These are phyloP conservation scores for Drosophila teissieri DNA, from an alignment of 1,140 invertebrate species.

Conservation along the genomic window DNA sequence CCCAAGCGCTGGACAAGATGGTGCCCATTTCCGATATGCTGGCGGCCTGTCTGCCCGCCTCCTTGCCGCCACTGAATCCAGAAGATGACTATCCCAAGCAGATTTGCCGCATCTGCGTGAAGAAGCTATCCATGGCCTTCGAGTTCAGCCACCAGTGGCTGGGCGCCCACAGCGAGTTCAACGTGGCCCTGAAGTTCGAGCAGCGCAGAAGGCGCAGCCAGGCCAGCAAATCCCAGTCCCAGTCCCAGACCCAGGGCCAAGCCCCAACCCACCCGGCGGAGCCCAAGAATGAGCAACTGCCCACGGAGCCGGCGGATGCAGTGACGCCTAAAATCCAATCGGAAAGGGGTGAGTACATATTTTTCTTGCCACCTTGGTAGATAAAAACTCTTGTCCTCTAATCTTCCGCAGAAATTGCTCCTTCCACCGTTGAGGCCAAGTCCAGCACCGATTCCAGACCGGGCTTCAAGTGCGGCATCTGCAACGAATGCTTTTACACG, in stretches of 20 bases:
- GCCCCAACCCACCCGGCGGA: not conserved
- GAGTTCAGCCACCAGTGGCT: conserved; percentile 62
- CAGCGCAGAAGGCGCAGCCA: conserved; percentile 51
- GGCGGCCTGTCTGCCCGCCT: conserved; percentile 36
- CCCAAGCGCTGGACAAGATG: conserved; percentile 13
- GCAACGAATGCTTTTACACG: conserved; percentile 24
- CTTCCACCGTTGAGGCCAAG: not conserved
- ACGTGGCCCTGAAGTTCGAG: conserved; percentile 64
- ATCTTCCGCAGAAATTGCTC: not conserved
- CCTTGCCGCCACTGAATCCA: conserved; percentile 15
- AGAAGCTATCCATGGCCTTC: conserved; percentile 53
- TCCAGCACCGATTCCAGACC: not conserved
- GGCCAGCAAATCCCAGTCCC: conserved; percentile 7
- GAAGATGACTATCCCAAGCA: conserved; percentile 61
- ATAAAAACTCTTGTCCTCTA: no score
- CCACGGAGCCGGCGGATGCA: not conserved
- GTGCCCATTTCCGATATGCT: conserved; percentile 42
- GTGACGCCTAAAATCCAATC: conserved; percentile 26
- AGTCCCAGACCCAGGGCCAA: not conserved
- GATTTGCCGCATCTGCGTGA: conserved; percentile 64
- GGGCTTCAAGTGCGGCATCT: conserved; percentile 13
- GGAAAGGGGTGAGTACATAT: conserved; percentile 3
- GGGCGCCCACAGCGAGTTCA: conserved; percentile 56
- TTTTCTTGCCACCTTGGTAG: no score
- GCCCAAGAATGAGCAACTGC: not conserved